These are phyloP conservation scores for Cerastis rubricosa DNA, from an alignment of 2,888 invertebrate genomes.

Conservation along the genomic window DNA sequence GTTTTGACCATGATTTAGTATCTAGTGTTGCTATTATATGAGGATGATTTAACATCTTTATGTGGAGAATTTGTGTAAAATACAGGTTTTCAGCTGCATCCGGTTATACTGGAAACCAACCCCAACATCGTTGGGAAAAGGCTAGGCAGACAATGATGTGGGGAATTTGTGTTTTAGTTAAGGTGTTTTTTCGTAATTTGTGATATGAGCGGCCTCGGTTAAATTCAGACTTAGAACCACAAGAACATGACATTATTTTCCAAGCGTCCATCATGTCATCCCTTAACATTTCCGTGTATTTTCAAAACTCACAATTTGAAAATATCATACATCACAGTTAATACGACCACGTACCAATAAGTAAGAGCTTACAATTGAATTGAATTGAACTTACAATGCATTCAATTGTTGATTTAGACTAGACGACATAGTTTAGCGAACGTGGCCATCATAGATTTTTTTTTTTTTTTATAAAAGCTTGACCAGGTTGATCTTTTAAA, in stretches of 20 bases:
- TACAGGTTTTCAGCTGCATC: no score
- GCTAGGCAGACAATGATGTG: no score
- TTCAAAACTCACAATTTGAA: neutral
- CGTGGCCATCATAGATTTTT: neutral
- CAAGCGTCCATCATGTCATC: neutral
- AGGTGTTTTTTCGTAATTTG: no score
- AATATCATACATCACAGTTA: no score
- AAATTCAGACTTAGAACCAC: neutral
- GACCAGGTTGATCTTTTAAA: no score
- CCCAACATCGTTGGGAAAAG: no score
- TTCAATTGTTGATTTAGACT: no score
- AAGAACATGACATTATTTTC: neutral
- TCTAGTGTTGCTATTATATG: neutral
- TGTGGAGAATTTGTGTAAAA: neutral
- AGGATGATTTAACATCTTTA: neutral
- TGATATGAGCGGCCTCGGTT: neutral
- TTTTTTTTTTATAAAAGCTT: no score
- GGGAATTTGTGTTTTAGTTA: neutral
- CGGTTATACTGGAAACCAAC: no score
- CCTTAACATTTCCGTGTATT: neutral
- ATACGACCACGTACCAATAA: no score
- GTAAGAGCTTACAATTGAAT: no score
- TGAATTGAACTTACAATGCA: no score
- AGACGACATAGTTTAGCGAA: neutral
- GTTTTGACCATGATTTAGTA: slow-evolving; percentile 12